phyloP scores from a whole-genome alignment of 2,113 vertebrate genomes.

The Dromiciops gliroides region DNA sequence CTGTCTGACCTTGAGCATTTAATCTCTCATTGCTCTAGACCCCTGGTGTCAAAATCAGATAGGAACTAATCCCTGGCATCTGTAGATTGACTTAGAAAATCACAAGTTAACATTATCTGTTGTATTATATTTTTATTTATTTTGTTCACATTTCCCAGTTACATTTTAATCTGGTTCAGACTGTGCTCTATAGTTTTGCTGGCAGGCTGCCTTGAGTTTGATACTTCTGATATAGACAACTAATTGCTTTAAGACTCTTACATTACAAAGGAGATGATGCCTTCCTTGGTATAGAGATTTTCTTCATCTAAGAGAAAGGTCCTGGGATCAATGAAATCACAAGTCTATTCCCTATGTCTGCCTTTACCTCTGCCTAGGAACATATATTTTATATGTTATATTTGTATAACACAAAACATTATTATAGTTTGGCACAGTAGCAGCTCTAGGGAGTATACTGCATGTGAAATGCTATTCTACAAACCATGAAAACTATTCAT shows the following conservation, averaged over 20 bases:
- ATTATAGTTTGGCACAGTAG: not conserved
- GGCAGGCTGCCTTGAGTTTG: not conserved
- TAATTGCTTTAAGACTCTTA: not conserved
- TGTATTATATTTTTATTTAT: not conserved
- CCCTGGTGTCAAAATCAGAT: not conserved
- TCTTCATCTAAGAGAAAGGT: not conserved
- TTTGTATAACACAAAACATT: no score
- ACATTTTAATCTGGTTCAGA: not conserved
- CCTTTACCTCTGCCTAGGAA: not conserved
- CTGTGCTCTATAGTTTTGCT: not conserved
- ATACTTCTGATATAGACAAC: not conserved
- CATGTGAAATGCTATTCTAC: not conserved
- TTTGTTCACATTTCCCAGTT: not conserved
- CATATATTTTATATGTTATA: not conserved
- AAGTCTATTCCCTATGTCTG: not conserved
- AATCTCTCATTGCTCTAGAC: no score
- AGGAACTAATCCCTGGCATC: not conserved
- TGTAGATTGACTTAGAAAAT: not conserved
- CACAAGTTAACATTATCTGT: not conserved
- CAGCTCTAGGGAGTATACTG: not conserved
- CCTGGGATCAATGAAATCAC: not conserved
- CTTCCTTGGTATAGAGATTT: not conserved
- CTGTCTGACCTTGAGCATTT: not conserved
- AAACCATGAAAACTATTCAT: not conserved
- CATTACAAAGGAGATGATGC: not conserved